phyloP scores from a whole-genome alignment of 2,113 vertebrate species.

The Struthidea cinerea region DNA sequence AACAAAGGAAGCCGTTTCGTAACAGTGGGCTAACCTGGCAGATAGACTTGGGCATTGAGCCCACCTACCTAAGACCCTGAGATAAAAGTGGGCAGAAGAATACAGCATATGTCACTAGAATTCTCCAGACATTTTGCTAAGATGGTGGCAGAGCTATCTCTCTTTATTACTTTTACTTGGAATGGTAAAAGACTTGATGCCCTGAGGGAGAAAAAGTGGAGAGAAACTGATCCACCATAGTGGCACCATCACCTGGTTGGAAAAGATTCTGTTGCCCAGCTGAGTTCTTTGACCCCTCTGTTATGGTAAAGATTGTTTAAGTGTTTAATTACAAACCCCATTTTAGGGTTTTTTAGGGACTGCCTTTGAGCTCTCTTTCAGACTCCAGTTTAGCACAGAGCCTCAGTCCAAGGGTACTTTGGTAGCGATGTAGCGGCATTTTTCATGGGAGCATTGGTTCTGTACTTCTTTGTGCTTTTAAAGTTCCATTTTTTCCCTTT shows the following conservation, averaged over 20 bases:
- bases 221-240: background rate
- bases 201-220: conserved; percentile 35
- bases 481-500: background rate
- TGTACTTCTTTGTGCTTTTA: conserved; percentile 21
- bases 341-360: conserved; percentile 43
- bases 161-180: conserved; percentile 60
- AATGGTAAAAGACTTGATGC: conserved; percentile 41
- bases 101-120: conserved; percentile 42
- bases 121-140: conserved; percentile 61
- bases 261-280: conserved; percentile 48
- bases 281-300: conserved; percentile 33
- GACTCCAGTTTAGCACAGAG: conserved; percentile 34
- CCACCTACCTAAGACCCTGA: conserved; percentile 27
- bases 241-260: conserved; percentile 9
- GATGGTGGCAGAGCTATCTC: conserved; percentile 59
- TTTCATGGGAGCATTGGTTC: conserved; percentile 31
- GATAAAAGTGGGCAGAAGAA: conserved; percentile 42
- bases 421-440: conserved; percentile 23
- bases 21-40: conserved; percentile 78
- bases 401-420: background rate
- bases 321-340: conserved; percentile 35
- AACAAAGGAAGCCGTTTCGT: conserved; percentile 90
- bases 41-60: conserved; percentile 15
- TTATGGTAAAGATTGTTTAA: conserved; percentile 19
- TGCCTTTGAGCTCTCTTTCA: background rate